Evolutionary conservation across 1,140 invertebrate species (phyloP), one percentile per base, ranked within the genome.

Genomic region (Heliconius nattereri): DNA sequence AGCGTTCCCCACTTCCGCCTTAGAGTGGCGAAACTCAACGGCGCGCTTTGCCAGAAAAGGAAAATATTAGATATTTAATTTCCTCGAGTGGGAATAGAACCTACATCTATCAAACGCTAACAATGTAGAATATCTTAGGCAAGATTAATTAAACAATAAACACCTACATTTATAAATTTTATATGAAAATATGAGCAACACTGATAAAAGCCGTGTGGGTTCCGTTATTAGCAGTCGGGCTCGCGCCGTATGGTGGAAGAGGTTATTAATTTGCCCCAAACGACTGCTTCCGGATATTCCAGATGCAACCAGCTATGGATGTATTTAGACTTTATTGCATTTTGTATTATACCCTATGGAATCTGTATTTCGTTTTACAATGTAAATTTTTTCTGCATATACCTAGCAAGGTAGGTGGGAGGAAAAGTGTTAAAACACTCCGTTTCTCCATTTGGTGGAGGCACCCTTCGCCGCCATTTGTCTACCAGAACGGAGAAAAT

Each of bases 241-340:
- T 80, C 81, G 85, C 84, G 81, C 81, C 83, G 83, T 76, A 81
- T 85, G 83, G 83, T 85, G 85, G 84, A 85, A 83, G 84, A 83
- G 84, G 82, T 88, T 87, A 89, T 89, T 90, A 90, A 89, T 88
- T 84, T 87, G 82, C 83, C 79, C 80, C 83, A 84, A 90, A 89
- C 84, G 86, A 89, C 81, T 88, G 82, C 76, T 75, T 83, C 80
- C 80, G 79, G 78, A 85, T 84, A 84, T 78, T 78, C 82, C 78
- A 75, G 83, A 82, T 85, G 81, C 82, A 83, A 45, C 76, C 72
- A 70, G 81, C 73, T 86, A 84, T 66, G 73, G 76, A 75, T 74
- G n/a, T 23, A 23, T 29, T 37, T 73, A 78, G n/a, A 78, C 66
- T 57, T 26, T 76, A 66, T 81, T 81, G 45, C 71, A 71, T 71